These are phyloP conservation scores for Adela reaumurella DNA, from an alignment of 2,888 invertebrate species.

Conservation along the genomic window DNA sequence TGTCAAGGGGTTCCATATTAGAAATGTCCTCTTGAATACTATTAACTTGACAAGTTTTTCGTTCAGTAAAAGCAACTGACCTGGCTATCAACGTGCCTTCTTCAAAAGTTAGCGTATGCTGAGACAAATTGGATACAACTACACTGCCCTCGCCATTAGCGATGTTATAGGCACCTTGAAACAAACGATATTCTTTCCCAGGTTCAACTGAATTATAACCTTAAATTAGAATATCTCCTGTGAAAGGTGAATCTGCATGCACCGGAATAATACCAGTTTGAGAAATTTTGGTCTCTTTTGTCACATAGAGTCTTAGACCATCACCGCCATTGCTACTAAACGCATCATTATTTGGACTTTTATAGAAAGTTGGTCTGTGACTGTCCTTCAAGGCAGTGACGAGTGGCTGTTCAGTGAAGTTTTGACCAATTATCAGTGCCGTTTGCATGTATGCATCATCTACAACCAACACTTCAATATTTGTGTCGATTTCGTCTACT, in stretches of 20 bases:
- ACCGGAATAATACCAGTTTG: neutral
- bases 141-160: conserved; percentile 7
- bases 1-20: conserved; percentile 4
- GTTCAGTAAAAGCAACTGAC: conserved; percentile 5
- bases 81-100: conserved; percentile 5
- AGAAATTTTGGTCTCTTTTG: neutral
- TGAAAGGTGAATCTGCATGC: conserved; percentile 1
- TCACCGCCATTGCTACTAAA: conserved; percentile 1
- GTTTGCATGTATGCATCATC: neutral
- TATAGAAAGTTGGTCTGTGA: conserved; percentile 9
- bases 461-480: conserved; percentile 1
- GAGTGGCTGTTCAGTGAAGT: conserved; percentile 2
- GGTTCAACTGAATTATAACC: conserved; percentile 7
- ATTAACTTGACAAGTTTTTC: conserved; percentile 4
- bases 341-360: conserved; percentile 7
- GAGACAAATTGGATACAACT: conserved; percentile 5
- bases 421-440: conserved; percentile 3
- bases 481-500: conserved; percentile 3
- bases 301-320: conserved; percentile 1
- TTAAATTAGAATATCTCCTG: conserved; percentile 10
- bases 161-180: conserved; percentile 8
- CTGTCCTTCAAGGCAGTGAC: conserved; percentile 3
- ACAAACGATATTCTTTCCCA: conserved; percentile 9
- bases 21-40: conserved; percentile 3
- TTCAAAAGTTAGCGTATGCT: neutral